Conservation (phyloP, 2,888 invertebrate species). For the Parnassius glacialis region DNA sequence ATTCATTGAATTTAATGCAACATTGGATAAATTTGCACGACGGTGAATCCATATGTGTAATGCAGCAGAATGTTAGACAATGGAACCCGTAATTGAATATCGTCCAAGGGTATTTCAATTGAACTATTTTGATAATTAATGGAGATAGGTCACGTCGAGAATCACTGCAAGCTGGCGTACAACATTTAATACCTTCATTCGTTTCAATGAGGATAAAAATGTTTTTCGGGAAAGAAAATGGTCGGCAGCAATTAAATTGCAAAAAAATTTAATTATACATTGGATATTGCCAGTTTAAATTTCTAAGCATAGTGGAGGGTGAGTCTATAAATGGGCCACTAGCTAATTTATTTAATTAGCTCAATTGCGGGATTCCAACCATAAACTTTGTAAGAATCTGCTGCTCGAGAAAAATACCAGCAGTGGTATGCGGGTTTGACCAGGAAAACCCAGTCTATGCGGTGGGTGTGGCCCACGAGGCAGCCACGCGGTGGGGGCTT, state of each 20-base stretch:
- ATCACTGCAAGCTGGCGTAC: constrained; percentile 11
- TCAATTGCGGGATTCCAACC: no score
- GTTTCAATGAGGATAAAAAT: constrained; percentile 11
- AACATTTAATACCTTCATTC: constrained; percentile 21
- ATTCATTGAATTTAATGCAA: background rate
- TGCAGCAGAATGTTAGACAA: constrained; percentile 16
- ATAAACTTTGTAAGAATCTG: no score
- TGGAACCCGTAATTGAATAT: constrained; percentile 18
- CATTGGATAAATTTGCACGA: background rate
- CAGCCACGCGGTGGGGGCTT: no score
- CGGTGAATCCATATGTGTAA: constrained; percentile 4
- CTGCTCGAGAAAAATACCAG: no score
- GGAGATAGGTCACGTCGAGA: constrained; percentile 20
- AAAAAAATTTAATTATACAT: no score
- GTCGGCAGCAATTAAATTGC: constrained; percentile 2
- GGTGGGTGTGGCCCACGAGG: no score
- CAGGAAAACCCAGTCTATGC: no score
- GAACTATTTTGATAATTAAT: constrained; percentile 27
- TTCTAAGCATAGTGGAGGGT: no score
- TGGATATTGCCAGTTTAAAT: background rate
- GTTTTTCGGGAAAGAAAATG: constrained; percentile 5
- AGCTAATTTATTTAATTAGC: no score
- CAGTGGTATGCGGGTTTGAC: no score
- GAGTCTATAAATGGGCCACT: no score
- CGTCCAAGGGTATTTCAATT: constrained; percentile 21